Percentiles rank a stretch among this genome's conserved stretches.
Conservation (phyloP, 1,140 invertebrate species). For the Zeugodacus cucurbitae region DNA sequence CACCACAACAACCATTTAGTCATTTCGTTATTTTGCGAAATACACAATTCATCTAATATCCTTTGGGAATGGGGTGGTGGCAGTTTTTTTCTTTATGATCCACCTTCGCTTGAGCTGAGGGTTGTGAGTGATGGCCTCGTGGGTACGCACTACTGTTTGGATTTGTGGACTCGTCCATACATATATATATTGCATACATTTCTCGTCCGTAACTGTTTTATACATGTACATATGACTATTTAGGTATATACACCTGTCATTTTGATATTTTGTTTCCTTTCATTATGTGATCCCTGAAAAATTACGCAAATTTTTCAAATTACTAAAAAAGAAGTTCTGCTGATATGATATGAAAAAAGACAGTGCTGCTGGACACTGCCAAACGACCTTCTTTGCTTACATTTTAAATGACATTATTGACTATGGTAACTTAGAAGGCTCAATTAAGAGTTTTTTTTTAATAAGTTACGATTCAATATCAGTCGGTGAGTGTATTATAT, state of each 20-base stretch:
- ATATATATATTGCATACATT: neutral
- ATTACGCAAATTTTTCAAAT: constrained; percentile 65
- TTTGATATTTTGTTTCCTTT: constrained; percentile 42
- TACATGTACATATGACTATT: neutral
- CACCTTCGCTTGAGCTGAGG: neutral
- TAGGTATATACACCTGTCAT: neutral
- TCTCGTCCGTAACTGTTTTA: neutral
- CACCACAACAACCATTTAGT: neutral
- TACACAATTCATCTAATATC: constrained; percentile 1
- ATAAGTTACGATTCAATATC: neutral
- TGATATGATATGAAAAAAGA: constrained; percentile 51
- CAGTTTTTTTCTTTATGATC: neutral
- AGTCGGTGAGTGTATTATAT: no score
- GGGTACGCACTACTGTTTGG: neutral
- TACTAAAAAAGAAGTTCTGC: constrained; percentile 48
- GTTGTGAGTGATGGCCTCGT: constrained; percentile 28
- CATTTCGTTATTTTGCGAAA: neutral
- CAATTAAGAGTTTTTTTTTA: neutral
- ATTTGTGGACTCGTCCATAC: neutral
- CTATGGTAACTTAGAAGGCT: neutral
- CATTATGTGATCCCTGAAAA: constrained; percentile 54
- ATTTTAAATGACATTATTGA: neutral
- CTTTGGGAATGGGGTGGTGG: neutral
- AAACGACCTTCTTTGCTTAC: constrained; percentile 45
- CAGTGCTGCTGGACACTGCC: constrained; percentile 46